These are phyloP conservation scores for Heliconius himera DNA, from an alignment of 1,140 invertebrate genomes.

Conservation along the genomic window DNA sequence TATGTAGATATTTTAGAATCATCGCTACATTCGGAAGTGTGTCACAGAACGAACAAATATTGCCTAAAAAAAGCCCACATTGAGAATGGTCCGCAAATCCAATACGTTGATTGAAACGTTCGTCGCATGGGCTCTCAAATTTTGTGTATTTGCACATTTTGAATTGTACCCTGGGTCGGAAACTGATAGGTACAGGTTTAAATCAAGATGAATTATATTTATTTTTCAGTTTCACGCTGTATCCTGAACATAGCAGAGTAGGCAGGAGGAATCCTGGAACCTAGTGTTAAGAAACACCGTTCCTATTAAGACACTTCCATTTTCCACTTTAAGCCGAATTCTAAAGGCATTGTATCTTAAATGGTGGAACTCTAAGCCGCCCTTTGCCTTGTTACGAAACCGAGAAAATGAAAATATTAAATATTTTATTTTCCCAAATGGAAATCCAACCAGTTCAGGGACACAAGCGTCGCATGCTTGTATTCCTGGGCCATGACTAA, in stretches of 20 bases:
- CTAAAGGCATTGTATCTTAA: background rate
- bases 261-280: background rate
- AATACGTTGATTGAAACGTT: constrained; percentile 6
- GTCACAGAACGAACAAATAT: background rate
- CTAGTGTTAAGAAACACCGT: no score
- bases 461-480: no score
- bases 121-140: background rate
- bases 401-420: background rate
- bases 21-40: background rate
- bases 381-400: background rate
- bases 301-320: background rate
- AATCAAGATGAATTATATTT: background rate
- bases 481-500: no score
- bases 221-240: background rate
- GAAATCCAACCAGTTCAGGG: background rate
- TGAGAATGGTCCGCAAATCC: constrained; percentile 3
- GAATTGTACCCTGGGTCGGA: background rate
- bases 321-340: background rate
- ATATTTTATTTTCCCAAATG: background rate
- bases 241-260: background rate
- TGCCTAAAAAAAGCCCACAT: background rate
- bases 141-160: background rate
- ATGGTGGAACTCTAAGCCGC: background rate
- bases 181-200: background rate
- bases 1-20: background rate